Evolutionary conservation across 2,113 vertebrate genomes (phyloP).

Genomic region (Tringa solitaria): DNA sequence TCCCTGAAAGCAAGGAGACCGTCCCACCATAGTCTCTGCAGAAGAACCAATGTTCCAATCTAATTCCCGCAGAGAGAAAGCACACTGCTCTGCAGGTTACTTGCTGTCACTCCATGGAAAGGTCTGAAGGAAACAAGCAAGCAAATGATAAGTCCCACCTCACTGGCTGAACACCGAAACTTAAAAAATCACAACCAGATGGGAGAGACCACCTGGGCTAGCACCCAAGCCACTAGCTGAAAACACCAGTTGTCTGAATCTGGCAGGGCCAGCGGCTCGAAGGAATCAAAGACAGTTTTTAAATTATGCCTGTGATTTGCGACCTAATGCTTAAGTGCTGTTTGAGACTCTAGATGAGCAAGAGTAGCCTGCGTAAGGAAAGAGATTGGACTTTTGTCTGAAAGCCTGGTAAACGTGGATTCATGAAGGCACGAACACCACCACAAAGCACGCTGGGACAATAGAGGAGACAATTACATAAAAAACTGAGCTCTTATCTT

Average conservation of each 20-base stretch:
- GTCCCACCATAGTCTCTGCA: not conserved
- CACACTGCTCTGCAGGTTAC: not conserved
- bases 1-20: not conserved
- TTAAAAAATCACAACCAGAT: not conserved
- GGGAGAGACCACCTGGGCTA: not conserved
- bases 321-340: not conserved
- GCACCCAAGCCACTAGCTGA: not conserved
- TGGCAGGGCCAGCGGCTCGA: not conserved
- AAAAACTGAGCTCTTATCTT: not conserved
- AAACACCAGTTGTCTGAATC: not conserved
- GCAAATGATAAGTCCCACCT: not conserved
- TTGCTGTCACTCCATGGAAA: not conserved
- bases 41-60: not conserved
- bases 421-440: not conserved
- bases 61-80: not conserved
- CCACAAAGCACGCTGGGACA: not conserved
- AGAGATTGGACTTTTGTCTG: not conserved
- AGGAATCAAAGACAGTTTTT: not conserved
- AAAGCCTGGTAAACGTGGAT: not conserved
- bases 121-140: not conserved
- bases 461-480: not conserved
- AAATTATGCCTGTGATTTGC: not conserved
- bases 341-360: not conserved
- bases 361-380: not conserved
- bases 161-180: not conserved